Evolutionary conservation across 2,113 vertebrate genomes (phyloP).

Genomic region (Bostrychus sinensis): DNA sequence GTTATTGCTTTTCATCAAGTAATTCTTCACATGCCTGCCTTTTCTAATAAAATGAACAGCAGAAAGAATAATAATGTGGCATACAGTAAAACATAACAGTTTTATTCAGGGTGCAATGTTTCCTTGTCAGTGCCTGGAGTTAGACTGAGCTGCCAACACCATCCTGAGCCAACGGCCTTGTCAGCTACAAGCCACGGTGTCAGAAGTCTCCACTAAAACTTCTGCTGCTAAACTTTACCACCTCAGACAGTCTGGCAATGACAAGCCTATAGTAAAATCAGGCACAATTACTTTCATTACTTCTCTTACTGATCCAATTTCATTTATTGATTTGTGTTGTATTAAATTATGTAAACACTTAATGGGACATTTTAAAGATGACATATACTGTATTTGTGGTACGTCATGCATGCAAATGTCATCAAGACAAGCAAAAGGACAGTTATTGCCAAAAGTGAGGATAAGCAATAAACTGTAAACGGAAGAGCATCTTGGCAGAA

Average conservation of each 20-base stretch:
- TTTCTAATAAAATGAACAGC: neutral
- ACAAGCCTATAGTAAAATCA: conserved; percentile 54
- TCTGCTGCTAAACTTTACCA: conserved; percentile 26
- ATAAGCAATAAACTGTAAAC: conserved; percentile 37
- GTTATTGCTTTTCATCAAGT: no score
- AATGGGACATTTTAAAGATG: conserved; percentile 46
- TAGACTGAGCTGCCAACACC: conserved; percentile 28
- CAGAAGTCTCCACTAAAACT: conserved; percentile 45
- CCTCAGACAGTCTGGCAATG: conserved; percentile 17
- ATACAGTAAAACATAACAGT: neutral
- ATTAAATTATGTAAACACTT: conserved; percentile 59
- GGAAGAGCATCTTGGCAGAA: conserved; percentile 26
- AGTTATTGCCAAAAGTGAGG: conserved; percentile 41
- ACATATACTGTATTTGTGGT: conserved; percentile 30
- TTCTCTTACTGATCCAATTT: conserved; percentile 55
- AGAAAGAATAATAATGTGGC: neutral
- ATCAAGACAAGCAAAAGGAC: conserved; percentile 37
- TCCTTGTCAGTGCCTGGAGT: conserved; percentile 21
- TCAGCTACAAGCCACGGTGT: conserved; percentile 38
- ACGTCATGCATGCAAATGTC: conserved; percentile 19
- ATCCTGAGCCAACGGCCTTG: conserved; percentile 32
- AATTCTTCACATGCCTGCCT: no score
- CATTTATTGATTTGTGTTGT: conserved; percentile 47
- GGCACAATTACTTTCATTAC: conserved; percentile 55
- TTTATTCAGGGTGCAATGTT: conserved; percentile 11